Base-by-base conservation (phyloP, 2,888 invertebrate genomes). In the Dynastes tityus region DNA sequence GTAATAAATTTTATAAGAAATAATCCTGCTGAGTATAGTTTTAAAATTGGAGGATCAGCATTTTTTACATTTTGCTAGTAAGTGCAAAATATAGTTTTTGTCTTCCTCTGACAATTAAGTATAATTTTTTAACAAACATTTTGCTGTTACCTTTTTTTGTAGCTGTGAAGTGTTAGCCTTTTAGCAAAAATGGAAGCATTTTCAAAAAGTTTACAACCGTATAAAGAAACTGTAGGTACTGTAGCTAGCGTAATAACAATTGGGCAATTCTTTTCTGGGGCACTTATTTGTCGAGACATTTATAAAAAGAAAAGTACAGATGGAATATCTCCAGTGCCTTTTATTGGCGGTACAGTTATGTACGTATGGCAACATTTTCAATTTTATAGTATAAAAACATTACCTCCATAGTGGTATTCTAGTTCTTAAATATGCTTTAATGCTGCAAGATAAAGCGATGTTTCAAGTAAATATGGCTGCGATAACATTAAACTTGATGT, bases 191-290 rank as follows among this genome's bases (percentile, higher is more conserved):
- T 92, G 91, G 92, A 92, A 81, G 85, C 87, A 2, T 79, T 92
- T 81, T 89, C 91, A 1, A 85, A 89, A 78, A 86, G 88, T 51
- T 88, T 94, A 77, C 91, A 92, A 86, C 93, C 93, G 68, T 93
- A 94, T 87, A 94, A 94, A 88, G 93, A 92, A 78, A 79, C 91
- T 11, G 92, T 95, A 74, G 95, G 92, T 58, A 89, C 90, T 77
- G 88, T 92, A 74, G 96, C 97, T 53, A 93, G 94, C 80, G 88
- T 94, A 78, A 92, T 95, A 37, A 97, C 97, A 37, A 93, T 95
- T 83, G 92, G 91, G 0, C 96, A 97, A 87, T 96, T 97, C 90
- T 92, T 97, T 85, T 93, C 96, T 45, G 96, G 96, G 84, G 90
- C 91, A 86, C 91, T 94, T 85, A 91, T 96, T 80, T 93, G 95